phyloP scores from a whole-genome alignment of 2,888 invertebrate species.

The Masnerella sp. region DNA sequence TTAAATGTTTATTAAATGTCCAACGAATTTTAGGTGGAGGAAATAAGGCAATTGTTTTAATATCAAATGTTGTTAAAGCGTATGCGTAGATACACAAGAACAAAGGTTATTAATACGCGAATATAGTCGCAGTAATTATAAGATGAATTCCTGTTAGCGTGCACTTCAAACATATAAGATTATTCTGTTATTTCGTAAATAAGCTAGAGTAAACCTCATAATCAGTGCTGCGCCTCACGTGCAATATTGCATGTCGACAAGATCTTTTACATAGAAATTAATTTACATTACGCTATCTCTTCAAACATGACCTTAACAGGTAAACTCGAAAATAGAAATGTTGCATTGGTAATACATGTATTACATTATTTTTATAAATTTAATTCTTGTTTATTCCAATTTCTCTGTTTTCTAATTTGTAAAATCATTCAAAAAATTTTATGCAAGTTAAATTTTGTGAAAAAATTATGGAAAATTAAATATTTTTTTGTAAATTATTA shows the following conservation, averaged over 20 bases:
- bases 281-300: too few relatives aligned
- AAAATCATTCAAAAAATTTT: too few relatives aligned
- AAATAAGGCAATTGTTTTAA: constrained; percentile 28
- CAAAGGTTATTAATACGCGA: constrained; percentile 23
- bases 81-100: constrained; percentile 6
- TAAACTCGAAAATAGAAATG: too few relatives aligned
- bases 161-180: constrained; percentile 23
- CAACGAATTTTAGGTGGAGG: too few relatives aligned
- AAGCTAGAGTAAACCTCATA: constrained; percentile 10
- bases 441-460: too few relatives aligned
- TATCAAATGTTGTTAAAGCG: constrained; percentile 28
- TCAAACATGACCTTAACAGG: too few relatives aligned
- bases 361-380: too few relatives aligned
- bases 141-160: constrained; percentile 19
- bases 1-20: constrained; percentile 5
- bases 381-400: too few relatives aligned
- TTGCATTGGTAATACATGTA: too few relatives aligned
- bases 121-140: constrained; percentile 25
- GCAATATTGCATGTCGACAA: background rate
- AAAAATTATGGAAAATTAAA: too few relatives aligned
- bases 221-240: constrained; percentile 2
- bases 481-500: too few relatives aligned
- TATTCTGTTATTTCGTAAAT: constrained; percentile 30
- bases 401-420: too few relatives aligned
- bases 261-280: background rate